Evolutionary conservation across 2,113 vertebrate species (phyloP).

Genomic region (Thalassarche chlororhynchos): DNA sequence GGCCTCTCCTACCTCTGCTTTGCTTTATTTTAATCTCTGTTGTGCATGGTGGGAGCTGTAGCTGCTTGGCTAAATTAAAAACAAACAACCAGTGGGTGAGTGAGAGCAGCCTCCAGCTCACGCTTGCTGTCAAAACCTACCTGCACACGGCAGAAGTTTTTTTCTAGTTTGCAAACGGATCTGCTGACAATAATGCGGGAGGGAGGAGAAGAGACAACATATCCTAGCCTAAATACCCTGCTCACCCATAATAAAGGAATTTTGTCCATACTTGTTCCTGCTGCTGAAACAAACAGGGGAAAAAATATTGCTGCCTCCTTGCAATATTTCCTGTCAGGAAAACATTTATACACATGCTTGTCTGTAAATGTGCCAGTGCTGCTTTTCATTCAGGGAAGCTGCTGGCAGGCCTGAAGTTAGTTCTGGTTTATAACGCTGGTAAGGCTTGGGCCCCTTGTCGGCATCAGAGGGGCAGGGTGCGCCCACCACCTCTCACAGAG

Average conservation of each 20-base stretch:
- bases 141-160: not conserved
- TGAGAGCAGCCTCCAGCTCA: not conserved
- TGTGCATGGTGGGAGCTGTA: not conserved
- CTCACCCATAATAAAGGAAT: not conserved
- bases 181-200: not conserved
- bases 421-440: not conserved
- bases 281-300: not conserved
- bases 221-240: not conserved
- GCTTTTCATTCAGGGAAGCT: not conserved
- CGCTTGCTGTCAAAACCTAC: not conserved
- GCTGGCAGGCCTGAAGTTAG: not conserved
- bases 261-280: conserved; percentile 18
- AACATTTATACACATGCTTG: not conserved
- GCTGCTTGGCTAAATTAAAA: not conserved
- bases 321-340: not conserved
- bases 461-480: rapidly evolving
- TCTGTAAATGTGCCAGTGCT: not conserved
- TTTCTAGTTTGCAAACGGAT: not conserved
- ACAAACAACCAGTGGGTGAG: not conserved
- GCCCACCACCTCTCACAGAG: not conserved
- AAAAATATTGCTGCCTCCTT: not conserved
- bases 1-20: not conserved
- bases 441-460: not conserved
- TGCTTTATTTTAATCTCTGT: not conserved
- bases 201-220: not conserved